Base-by-base conservation (phyloP, 1,140 invertebrate genomes). In the Spodoptera frugiperda region DNA sequence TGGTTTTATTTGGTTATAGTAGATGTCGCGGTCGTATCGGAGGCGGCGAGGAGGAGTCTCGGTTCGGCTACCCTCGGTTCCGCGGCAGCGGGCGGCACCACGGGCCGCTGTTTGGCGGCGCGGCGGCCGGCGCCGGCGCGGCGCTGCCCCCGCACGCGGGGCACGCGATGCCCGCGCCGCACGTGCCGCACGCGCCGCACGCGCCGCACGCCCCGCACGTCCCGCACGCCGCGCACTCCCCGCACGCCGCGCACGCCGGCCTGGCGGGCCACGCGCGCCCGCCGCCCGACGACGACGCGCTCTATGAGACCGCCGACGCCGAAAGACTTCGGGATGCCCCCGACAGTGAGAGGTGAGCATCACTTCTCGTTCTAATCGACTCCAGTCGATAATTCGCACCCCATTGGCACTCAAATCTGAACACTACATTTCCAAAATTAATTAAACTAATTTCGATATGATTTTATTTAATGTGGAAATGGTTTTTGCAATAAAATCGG, bases 241-340 rank as follows among this genome's bases (percentile, higher is more conserved):
- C 96, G 65, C 93, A 94, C 84, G 89, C 88, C 75, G 89, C 90
- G 74, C 94, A 93, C 86, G 84, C 85, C 33, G 33, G 75, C 83
- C 88, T 68, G 93, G 94, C 81, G 87, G 89, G 39, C 85, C 89
- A 30, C 94, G 94, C 82, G 90, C 93, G 81, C 95, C 95, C 84
- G 92, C 90, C 81, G 96, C 96, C 96, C 84, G 97, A 97, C 84
- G 97, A 98, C 81, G 97, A 98, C 91, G 96, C 97, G 89, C 97
- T 98, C 82, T 97, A 98, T 91, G 97, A 97, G 94, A 97, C 96
- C 84, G 97, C 97, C 81, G 97, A 97, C 94, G 96, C 95, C 83
- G 91, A 93, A 93, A 85, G 93, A 91, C 93, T 94, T 91, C 94
- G 96, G 76, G 97, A 97, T 92, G 97, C 96, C 68, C 97, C 97